Conservation (phyloP, 2,113 vertebrate species). For the Actenoides lindsayi region DNA sequence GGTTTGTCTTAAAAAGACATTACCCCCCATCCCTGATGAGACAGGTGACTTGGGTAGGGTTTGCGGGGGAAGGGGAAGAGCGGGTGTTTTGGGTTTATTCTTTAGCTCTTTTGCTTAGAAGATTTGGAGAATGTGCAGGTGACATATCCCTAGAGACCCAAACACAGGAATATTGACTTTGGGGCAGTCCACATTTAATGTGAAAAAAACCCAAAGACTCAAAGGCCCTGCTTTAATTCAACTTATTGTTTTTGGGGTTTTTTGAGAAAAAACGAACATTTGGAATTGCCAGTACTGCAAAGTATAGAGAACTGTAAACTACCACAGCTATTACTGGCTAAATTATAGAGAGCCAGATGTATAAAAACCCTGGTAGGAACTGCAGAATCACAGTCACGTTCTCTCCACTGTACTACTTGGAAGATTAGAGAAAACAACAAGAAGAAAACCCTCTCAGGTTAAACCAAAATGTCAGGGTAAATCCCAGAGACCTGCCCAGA, state of each 20-base stretch:
- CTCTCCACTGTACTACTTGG: neutral
- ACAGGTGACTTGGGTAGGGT: neutral
- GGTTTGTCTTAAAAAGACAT: neutral
- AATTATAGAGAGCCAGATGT: neutral
- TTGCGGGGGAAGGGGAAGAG: neutral
- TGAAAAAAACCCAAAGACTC: neutral
- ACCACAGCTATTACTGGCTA: constrained; percentile 25
- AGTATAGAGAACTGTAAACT: constrained; percentile 14
- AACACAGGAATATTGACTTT: neutral
- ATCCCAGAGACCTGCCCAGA: neutral
- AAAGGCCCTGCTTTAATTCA: neutral
- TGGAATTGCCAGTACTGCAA: neutral
- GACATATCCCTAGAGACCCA: neutral
- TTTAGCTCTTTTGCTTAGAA: neutral
- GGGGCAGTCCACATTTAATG: neutral
- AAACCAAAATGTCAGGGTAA: neutral
- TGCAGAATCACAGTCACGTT: neutral
- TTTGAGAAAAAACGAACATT: neutral
- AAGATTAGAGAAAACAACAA: neutral
- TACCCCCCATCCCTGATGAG: neutral
- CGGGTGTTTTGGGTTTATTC: neutral
- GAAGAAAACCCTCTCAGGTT: constrained; percentile 18
- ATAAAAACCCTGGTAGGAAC: neutral
- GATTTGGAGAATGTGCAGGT: neutral
- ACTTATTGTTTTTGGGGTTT: neutral